These are phyloP conservation scores for Plumapathes pennacea DNA, from an alignment of 92 coral and sea anemone genomes.

Conservation along the genomic window DNA sequence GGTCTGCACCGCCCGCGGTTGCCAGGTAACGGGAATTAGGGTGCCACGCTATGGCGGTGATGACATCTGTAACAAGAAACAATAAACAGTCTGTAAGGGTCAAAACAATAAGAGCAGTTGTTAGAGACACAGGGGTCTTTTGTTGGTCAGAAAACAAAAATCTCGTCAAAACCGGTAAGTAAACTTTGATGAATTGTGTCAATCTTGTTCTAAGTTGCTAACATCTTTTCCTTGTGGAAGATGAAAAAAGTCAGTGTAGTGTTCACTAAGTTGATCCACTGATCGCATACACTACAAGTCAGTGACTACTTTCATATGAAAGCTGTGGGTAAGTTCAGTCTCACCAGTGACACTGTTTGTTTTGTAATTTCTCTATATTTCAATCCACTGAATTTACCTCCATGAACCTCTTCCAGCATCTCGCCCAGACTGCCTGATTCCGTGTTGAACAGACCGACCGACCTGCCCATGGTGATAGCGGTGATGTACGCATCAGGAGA, in stretches of 20 bases:
- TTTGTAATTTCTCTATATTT: no score
- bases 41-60: conserved; percentile 96
- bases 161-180: no score
- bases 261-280: not conserved
- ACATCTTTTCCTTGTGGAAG: no score
- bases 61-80: conserved; percentile 55
- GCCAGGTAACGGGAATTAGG: conserved; percentile 97
- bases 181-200: no score
- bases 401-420: conserved; percentile 81
- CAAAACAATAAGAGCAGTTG: no score
- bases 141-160: no score
- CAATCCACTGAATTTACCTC: no score
- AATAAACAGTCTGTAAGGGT: no score
- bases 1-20: conserved; percentile 96
- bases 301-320: not conserved
- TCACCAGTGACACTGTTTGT: no score
- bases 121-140: no score
- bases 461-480: conserved; percentile 92
- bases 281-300: not conserved
- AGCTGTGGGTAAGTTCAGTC: not conserved
- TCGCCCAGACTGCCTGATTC: conserved; percentile 86
- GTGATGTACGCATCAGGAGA: conserved; percentile 97
- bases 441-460: conserved; percentile 83
- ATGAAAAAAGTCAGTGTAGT: no score
- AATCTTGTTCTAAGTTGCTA: no score